These are phyloP conservation scores for Sorex maritimensis DNA, from an alignment of 2,797 vertebrate genomes.

Conservation along the genomic window DNA sequence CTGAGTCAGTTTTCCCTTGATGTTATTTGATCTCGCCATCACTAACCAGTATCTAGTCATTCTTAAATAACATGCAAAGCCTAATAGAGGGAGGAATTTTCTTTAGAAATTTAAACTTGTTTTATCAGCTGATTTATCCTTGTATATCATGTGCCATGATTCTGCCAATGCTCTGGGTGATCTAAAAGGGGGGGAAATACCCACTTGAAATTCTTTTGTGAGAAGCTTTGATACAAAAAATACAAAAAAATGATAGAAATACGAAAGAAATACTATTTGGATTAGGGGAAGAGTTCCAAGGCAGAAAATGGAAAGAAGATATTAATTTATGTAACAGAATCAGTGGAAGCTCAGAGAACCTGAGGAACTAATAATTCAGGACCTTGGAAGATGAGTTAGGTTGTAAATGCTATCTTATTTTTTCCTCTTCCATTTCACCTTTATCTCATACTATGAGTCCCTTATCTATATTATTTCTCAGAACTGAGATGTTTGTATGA, in stretches of 20 bases:
- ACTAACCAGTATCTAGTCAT: background rate
- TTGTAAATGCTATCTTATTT: background rate
- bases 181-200: background rate
- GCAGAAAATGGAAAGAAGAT: rapidly evolving
- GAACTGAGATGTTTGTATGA: background rate
- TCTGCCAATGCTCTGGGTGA: background rate
- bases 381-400: background rate
- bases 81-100: background rate
- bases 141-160: too few relatives aligned
- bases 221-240: background rate
- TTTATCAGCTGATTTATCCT: slow-evolving; percentile 14
- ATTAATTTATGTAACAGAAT: too few relatives aligned
- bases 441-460: background rate
- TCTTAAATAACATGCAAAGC: background rate
- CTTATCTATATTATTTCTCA: background rate
- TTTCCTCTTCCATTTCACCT: background rate
- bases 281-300: too few relatives aligned
- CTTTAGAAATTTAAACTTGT: background rate
- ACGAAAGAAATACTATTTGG: background rate
- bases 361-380: background rate
- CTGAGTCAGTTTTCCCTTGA: background rate
- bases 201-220: background rate
- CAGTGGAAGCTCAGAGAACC: background rate
- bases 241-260: too few relatives aligned
- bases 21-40: background rate